Conservation (phyloP, 1,140 invertebrate species). For the Vollenhovia emeryi region DNA sequence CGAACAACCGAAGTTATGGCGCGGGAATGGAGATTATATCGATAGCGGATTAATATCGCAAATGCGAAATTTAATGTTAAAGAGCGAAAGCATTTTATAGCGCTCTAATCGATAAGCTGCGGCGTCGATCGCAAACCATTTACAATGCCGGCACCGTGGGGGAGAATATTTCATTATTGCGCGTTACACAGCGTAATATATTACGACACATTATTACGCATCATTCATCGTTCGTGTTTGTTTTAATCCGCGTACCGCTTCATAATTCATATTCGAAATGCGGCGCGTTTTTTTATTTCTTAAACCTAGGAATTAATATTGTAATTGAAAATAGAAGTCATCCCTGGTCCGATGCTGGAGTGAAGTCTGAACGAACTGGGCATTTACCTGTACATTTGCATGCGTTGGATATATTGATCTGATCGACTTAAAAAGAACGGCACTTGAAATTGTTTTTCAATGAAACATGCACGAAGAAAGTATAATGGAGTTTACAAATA, state of each 20-base stretch:
- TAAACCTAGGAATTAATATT: not conserved
- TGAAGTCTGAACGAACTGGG: not conserved
- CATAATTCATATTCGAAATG: conserved; percentile 5
- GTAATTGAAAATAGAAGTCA: not conserved
- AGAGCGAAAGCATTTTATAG: conserved; percentile 50
- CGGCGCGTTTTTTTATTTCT: not conserved
- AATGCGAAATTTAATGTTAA: conserved; percentile 53
- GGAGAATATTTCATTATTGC: conserved; percentile 49
- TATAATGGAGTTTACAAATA: not conserved
- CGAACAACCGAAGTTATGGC: conserved; percentile 6
- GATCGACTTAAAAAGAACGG: not conserved
- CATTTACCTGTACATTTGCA: not conserved
- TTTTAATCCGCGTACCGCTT: conserved; percentile 14
- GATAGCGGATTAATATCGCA: conserved; percentile 47
- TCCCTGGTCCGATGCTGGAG: no score
- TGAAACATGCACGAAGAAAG: not conserved
- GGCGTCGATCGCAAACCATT: conserved; percentile 49
- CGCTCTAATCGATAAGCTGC: conserved; percentile 49
- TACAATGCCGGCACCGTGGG: conserved; percentile 13
- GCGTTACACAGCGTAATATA: conserved; percentile 50
- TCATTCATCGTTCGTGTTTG: conserved; percentile 44
- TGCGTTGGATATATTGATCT: not conserved
- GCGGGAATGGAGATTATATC: conserved; percentile 19
- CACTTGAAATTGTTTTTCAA: not conserved
- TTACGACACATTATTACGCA: conserved; percentile 30